Conservation (phyloP, 1,140 invertebrate genomes). For the Papilio helenus region DNA sequence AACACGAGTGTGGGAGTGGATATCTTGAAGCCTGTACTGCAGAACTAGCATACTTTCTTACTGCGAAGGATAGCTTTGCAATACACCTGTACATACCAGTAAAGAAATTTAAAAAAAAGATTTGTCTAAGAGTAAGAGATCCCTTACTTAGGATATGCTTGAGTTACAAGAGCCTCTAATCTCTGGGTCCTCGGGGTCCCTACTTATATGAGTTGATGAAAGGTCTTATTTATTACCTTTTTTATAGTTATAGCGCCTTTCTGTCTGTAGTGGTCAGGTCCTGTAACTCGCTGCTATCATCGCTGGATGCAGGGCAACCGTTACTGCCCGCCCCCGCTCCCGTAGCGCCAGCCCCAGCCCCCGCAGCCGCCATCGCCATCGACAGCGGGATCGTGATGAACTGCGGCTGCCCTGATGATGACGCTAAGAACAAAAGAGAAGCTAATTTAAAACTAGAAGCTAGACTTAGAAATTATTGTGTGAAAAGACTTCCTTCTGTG, state of each 20-base stretch:
- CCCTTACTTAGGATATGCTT: too few relatives aligned
- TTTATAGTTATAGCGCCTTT: slow-evolving; percentile 50
- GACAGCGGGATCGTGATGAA: slow-evolving; percentile 86
- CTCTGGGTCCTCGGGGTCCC: background rate
- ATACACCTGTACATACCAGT: too few relatives aligned
- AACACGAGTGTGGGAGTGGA: too few relatives aligned
- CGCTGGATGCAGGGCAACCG: slow-evolving; percentile 76
- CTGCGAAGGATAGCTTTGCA: too few relatives aligned
- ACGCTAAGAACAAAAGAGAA: slow-evolving; percentile 49
- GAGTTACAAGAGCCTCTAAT: too few relatives aligned
- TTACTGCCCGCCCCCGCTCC: slow-evolving; percentile 75
- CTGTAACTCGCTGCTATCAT: slow-evolving; percentile 79
- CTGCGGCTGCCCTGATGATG: slow-evolving; percentile 79
- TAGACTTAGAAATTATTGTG: too few relatives aligned
- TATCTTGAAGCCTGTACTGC: too few relatives aligned
- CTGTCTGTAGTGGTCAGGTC: slow-evolving; percentile 77
- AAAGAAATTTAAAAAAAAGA: too few relatives aligned
- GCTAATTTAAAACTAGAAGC: too few relatives aligned
- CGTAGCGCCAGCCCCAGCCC: slow-evolving; percentile 71
- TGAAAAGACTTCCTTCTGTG: too few relatives aligned
- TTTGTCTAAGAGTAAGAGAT: too few relatives aligned
- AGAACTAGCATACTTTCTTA: too few relatives aligned
- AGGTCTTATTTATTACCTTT: background rate
- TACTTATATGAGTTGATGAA: background rate
- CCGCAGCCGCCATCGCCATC: slow-evolving; percentile 82